phyloP scores from a whole-genome alignment of 2,113 vertebrate species.

The Pao palembangensis region DNA sequence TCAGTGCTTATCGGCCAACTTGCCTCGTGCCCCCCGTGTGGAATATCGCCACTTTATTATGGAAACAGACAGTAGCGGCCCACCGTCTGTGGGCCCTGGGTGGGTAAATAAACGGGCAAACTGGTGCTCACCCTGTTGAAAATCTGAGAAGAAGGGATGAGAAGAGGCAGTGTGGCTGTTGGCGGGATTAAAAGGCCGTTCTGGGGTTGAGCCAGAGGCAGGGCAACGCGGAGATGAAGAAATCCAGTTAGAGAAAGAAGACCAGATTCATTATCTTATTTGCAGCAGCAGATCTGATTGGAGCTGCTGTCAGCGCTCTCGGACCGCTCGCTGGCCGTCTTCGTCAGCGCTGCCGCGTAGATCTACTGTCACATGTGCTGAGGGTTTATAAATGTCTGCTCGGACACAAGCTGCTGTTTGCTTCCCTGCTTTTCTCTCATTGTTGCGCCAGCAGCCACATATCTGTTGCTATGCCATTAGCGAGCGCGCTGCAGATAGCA shows the following conservation, averaged over 20 bases:
- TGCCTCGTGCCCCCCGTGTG: no score
- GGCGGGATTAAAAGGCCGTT: conserved; percentile 38
- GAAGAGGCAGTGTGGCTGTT: conserved; percentile 15
- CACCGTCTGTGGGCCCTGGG: not conserved
- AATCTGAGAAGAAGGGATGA: conserved; percentile 6
- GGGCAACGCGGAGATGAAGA: conserved; percentile 1
- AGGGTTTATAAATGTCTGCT: not conserved
- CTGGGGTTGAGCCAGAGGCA: not conserved
- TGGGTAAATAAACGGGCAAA: conserved; percentile 7
- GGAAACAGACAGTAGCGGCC: no score
- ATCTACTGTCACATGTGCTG: not conserved
- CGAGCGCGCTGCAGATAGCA: conserved; percentile 29
- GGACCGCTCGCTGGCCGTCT: not conserved
- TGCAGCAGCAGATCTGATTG: conserved; percentile 52
- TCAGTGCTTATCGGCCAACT: no score
- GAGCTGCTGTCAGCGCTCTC: conserved; percentile 32
- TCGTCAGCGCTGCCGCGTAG: not conserved
- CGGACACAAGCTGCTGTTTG: not conserved
- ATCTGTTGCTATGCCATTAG: conserved; percentile 38
- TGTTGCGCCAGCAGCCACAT: not conserved
- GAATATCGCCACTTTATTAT: no score
- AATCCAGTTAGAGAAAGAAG: conserved; percentile 28
- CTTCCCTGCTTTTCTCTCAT: not conserved
- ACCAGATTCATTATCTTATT: conserved; percentile 60
- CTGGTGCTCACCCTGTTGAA: conserved; percentile 3